Evolutionary conservation across 2,888 invertebrate genomes (phyloP).

Genomic region (Heteromyza rotundicornis): DNA sequence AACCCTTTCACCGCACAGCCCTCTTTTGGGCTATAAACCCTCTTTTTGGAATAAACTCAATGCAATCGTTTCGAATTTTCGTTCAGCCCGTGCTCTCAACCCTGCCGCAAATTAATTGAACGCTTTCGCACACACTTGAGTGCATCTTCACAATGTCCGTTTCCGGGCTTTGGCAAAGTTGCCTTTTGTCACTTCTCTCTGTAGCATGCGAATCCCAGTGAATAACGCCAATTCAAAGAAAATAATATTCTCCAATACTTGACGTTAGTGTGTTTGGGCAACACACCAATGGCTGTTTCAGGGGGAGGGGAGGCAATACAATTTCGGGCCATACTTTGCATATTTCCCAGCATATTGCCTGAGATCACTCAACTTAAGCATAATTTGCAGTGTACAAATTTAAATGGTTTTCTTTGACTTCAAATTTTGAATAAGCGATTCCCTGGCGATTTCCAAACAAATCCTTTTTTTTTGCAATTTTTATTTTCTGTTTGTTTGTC

Average conservation of each 20-base stretch:
- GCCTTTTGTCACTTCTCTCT: constrained; percentile 23
- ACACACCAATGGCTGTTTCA: no score
- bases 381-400: no score
- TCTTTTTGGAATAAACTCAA: no score
- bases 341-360: constrained; percentile 40
- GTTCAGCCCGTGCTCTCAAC: constrained; percentile 39
- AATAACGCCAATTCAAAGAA: no score
- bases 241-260: no score
- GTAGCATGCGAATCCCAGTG: constrained; percentile 5
- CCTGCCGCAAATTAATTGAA: constrained; percentile 29
- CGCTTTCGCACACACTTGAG: constrained; percentile 42
- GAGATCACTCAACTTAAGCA: constrained; percentile 21
- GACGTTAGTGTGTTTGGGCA: neutral
- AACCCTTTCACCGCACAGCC: no score
- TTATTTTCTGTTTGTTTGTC: no score
- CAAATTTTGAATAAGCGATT: constrained; percentile 8
- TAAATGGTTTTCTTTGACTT: no score
- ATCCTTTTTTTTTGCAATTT: no score
- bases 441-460: no score
- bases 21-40: no score
- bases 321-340: constrained; percentile 5
- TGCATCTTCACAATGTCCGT: constrained; percentile 38
- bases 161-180: constrained; percentile 3
- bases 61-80: neutral
- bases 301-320: no score